Evolutionary conservation across 2,797 vertebrate species (phyloP), one percentile per base, ranked within the genome.

Genomic region (Brachymystax lenok): DNA sequence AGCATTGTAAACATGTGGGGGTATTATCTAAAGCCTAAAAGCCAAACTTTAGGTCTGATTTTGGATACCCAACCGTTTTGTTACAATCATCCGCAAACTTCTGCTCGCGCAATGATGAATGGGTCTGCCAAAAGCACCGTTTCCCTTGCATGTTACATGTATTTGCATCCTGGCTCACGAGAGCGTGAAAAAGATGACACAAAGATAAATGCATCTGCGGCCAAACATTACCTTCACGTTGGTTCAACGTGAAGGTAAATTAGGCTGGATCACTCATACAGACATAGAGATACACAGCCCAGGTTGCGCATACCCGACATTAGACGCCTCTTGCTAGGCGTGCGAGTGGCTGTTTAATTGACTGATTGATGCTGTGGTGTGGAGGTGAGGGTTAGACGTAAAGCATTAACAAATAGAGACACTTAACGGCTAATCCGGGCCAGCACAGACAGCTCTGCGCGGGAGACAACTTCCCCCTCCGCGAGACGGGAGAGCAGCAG

Each of bases 261-360:
- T 79, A 87, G 77, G 82, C 77, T 72, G 74, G 82, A 76, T 85
- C 79, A 80, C 76, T 77, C 84, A 69, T 77, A 17, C 68, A 75
- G 70, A 64, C 77, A 68, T 84, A 79, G 85, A 74, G 75, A 79
- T 69, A 79, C 81, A 88, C 56, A 61, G 5, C n/a, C 56, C 56
- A 75, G 63, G 76, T 71, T 72, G 77, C 77, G 77, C 81, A 79
- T 59, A 79, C 75, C 79, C 77, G 69, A 76, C 76, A 80, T 80
- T 79, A 86, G 80, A 79, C 79, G 76, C 77, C 76, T 80, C 84
- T 78, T 79, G 83, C 78, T 78, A 80, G 78, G 78, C 80, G 87
- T 90, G 88, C 92, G 92, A 92, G 88, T 82, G 89, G 75, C 87
- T 92, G 91, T 93, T 93, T 95, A 95, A 94, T 95, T 94, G 94